A percentile compares a stretch with the other conserved stretches of the same genome.
These are phyloP conservation scores for Pan paniscus DNA, from an alignment of 2,113 vertebrate species.

Conservation along the genomic window DNA sequence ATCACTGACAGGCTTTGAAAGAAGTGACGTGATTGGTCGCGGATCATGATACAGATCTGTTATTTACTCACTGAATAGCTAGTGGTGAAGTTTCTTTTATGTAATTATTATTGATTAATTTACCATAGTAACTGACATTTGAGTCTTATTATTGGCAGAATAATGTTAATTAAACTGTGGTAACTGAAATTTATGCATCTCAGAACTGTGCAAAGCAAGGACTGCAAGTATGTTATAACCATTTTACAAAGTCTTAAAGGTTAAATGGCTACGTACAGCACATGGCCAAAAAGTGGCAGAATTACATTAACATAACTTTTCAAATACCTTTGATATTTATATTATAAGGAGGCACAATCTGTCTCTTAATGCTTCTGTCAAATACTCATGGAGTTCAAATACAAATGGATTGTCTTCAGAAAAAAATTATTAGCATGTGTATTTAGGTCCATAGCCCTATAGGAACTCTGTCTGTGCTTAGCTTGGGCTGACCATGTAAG, in stretches of 20 bases:
- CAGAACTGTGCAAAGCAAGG: background rate
- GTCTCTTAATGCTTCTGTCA: background rate
- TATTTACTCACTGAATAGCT: background rate
- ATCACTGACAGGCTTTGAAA: background rate
- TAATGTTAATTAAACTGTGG: background rate
- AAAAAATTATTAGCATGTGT: background rate
- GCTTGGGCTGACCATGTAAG: background rate
- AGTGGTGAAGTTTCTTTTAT: background rate
- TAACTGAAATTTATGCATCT: background rate
- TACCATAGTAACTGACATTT: background rate
- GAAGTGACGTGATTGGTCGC: background rate
- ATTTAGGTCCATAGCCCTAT: background rate
- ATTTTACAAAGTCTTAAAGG: background rate
- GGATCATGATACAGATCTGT: background rate
- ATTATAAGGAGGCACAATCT: background rate
- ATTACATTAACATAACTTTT: background rate
- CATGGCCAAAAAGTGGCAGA: background rate
- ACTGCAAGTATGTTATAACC: background rate
- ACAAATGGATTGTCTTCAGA: background rate
- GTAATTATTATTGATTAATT: background rate
- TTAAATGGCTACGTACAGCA: background rate
- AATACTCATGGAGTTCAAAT: background rate
- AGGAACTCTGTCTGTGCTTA: background rate
- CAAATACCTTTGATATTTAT: background rate
- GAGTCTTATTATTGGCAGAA: background rate